phyloP scores from a whole-genome alignment of 2,888 invertebrate species.

The Idaea biselata region DNA sequence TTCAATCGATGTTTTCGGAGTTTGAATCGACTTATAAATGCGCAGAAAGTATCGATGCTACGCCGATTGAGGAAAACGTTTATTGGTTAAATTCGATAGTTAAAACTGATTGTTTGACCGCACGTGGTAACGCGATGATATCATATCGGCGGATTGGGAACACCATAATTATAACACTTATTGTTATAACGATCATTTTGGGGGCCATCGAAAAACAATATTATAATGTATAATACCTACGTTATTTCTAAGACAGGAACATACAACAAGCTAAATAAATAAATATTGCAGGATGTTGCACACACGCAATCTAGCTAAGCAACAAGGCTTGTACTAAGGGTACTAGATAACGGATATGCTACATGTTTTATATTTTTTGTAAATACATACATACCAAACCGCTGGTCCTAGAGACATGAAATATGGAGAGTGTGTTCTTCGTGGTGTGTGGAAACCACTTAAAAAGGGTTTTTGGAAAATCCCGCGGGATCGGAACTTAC shows the following conservation, averaged over 20 bases:
- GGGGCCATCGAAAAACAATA: neutral
- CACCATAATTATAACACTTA: conserved; percentile 1
- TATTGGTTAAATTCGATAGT: conserved; percentile 41
- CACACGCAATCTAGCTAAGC: too few relatives aligned
- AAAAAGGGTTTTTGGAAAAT: too few relatives aligned
- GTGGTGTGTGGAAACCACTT: too few relatives aligned
- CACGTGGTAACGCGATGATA: conserved; percentile 42
- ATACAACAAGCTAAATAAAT: neutral
- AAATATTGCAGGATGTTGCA: neutral
- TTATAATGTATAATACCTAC: too few relatives aligned
- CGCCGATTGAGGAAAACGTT: conserved; percentile 56
- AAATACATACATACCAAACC: too few relatives aligned
- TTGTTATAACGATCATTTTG: conserved; percentile 1
- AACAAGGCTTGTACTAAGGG: too few relatives aligned
- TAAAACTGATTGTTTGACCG: conserved; percentile 37
- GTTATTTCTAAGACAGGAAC: neutral
- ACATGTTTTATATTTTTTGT: too few relatives aligned
- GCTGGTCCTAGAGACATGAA: too few relatives aligned
- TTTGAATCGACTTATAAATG: conserved; percentile 68
- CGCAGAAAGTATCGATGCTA: conserved; percentile 61
- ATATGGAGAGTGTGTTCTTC: too few relatives aligned
- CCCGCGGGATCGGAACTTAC: too few relatives aligned
- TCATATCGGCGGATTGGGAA: conserved; percentile 22
- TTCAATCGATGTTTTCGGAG: conserved; percentile 73
- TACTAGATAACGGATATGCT: too few relatives aligned